phyloP scores from a whole-genome alignment of 2,888 invertebrate genomes.

The Apomyelois bistriatella region DNA sequence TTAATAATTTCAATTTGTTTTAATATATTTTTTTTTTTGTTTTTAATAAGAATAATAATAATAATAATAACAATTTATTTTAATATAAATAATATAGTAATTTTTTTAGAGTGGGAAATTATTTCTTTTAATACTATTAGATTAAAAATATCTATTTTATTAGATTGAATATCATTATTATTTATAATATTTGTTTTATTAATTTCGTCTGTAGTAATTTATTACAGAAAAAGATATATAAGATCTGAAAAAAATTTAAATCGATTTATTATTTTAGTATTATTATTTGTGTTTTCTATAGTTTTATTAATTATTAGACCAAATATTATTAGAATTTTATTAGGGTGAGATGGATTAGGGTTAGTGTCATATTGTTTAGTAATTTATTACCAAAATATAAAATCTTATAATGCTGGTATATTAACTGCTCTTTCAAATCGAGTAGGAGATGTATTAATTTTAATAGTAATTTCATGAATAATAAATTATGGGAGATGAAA shows the following conservation, averaged over 20 bases:
- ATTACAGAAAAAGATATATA: too few relatives aligned
- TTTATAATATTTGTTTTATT: conserved; percentile 83
- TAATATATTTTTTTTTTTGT: conserved; percentile 72
- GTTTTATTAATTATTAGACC: conserved; percentile 84
- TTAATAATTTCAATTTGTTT: too few relatives aligned
- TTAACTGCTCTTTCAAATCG: too few relatives aligned
- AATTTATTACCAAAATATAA: conserved; percentile 85
- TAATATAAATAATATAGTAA: conserved; percentile 59
- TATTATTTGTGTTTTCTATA: conserved; percentile 78
- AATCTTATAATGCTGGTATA: conserved; percentile 85
- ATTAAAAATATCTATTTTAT: conserved; percentile 77
- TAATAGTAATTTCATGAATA: conserved; percentile 69
- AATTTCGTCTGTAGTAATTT: conserved; percentile 76
- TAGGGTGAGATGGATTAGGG: conserved; percentile 87
- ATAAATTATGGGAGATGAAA: conserved; percentile 77
- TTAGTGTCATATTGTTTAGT: conserved; percentile 86
- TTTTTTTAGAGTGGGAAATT: conserved; percentile 79
- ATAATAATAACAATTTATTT: conserved; percentile 63
- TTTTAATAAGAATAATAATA: conserved; percentile 62
- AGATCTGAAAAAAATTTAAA: conserved; percentile 72
- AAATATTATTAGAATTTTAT: conserved; percentile 84
- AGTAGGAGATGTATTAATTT: too few relatives aligned
- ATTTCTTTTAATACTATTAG: conserved; percentile 68
- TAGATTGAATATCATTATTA: conserved; percentile 82
- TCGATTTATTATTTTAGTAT: conserved; percentile 83